Base-by-base conservation (phyloP, 2,113 vertebrate genomes). In the Cheilinus undulatus region DNA sequence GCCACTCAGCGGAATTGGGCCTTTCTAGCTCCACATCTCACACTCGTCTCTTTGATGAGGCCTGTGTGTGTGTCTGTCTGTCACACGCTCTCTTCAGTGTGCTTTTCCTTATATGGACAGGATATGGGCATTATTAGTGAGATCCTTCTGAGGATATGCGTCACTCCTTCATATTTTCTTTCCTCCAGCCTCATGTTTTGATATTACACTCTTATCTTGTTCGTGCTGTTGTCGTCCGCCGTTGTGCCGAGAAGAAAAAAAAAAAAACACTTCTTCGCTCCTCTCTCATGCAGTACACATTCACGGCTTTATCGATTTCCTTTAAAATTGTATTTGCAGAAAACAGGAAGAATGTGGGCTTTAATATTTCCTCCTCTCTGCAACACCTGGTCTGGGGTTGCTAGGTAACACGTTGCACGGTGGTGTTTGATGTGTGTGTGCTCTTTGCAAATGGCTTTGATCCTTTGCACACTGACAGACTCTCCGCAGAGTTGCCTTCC, bases 361-460 rank as follows among this genome's bases (percentile, higher is more conserved):
- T 88, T 77, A 86, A 87, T 92, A 88, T 84, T 79, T 87, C 85
- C 86, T 69, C 50, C 70, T 54, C 81, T 70, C 76, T 59, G 69
- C 72, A 89, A 91, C 87, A 92, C 89, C 90, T 93, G 91, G 90
- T 90, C 89, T 78, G 78, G 59, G 70, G 93, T 94, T 93, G 93
- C 92, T 94, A 93, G 91, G 93, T 87, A 93, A 93, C 93, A 80
- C 86, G 59, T 88, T 78, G 84, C 83, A 68, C 52, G 15, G 81
- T 76, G 22, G 76, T 73, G 84, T 90, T 85, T 93, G 91, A 90
- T 90, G 87, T 86, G 86, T 86, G 81, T 83, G 77, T 76, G 83
- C 89, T 88, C 85, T 92, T 90, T 89, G 86, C 75, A 90, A 92
- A 91, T 86, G 86, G 87, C 92, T 92, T 92, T 93, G 92, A 93